Evolutionary conservation across 2,888 invertebrate genomes (phyloP).

Genomic region (Barypeithes pellucidus): DNA sequence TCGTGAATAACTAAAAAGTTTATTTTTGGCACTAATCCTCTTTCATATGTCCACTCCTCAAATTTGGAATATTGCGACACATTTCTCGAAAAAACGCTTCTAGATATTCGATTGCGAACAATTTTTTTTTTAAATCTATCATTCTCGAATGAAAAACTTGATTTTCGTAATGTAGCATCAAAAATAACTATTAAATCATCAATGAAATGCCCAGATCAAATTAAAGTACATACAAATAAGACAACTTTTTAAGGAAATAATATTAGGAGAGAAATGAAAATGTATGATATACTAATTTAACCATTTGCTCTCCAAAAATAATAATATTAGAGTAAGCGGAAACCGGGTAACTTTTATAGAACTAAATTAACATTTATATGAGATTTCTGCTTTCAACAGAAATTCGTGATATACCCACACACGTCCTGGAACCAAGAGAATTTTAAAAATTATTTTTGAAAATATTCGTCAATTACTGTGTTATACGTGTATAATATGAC

Average conservation of each 20-base stretch:
- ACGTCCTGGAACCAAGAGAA: background rate
- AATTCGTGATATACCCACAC: background rate
- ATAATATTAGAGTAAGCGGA: background rate
- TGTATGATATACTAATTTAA: background rate
- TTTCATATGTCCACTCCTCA: too few relatives aligned
- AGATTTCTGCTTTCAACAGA: background rate
- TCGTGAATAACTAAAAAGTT: too few relatives aligned
- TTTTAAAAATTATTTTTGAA: slow-evolving; percentile 1
- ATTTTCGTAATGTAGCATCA: too few relatives aligned
- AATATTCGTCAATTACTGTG: background rate
- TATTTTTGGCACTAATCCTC: too few relatives aligned
- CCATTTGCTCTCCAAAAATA: background rate
- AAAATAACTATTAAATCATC: too few relatives aligned
- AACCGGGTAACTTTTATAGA: background rate
- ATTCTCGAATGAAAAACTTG: too few relatives aligned
- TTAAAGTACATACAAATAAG: too few relatives aligned
- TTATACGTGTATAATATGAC: background rate
- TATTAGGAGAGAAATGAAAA: background rate
- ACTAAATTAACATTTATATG: slow-evolving; percentile 11
- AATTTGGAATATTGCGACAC: too few relatives aligned
- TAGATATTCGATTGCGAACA: too few relatives aligned
- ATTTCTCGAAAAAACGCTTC: too few relatives aligned
- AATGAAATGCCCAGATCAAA: too few relatives aligned
- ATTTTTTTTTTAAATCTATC: too few relatives aligned
- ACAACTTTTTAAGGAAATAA: background rate